A percentile compares a stretch with the other conserved stretches of the same genome.
Evolutionary conservation across 2,113 vertebrate genomes (phyloP).

Genomic region (Machaerirhynchus nigripectus): DNA sequence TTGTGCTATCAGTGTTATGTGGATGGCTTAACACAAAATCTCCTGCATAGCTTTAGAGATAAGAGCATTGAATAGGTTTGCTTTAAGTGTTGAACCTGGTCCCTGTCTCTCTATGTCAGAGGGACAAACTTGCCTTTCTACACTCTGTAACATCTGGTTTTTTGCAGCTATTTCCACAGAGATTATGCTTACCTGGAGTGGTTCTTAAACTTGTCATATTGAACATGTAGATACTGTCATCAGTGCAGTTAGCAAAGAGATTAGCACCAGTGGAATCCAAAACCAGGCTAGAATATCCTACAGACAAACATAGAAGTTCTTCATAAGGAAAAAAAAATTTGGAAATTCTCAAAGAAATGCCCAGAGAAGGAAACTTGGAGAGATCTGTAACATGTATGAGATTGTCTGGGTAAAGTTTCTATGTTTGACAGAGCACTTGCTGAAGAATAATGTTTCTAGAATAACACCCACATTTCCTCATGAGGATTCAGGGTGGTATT

Average conservation of each 20-base stretch:
- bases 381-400: neutral
- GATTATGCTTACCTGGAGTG: slow-evolving; percentile 78
- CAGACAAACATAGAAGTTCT: neutral
- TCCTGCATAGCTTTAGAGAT: neutral
- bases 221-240: slow-evolving; percentile 96
- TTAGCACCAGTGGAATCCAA: slow-evolving; percentile 87
- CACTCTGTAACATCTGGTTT: neutral
- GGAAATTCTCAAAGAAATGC: neutral
- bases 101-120: neutral
- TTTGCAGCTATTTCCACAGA: neutral
- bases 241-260: slow-evolving; percentile 93
- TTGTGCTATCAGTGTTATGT: neutral
- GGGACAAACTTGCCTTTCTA: neutral
- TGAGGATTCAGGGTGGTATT: neutral
- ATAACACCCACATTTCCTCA: neutral
- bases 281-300: slow-evolving; percentile 93
- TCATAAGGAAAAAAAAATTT: neutral
- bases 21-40: neutral
- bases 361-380: neutral
- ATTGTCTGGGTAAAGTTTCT: neutral
- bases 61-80: neutral
- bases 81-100: neutral
- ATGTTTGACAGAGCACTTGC: neutral
- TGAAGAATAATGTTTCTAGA: neutral
- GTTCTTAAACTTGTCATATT: slow-evolving; percentile 83